Evolutionary conservation across 2,888 invertebrate genomes (phyloP).

Genomic region (Anthophora plumipes): DNA sequence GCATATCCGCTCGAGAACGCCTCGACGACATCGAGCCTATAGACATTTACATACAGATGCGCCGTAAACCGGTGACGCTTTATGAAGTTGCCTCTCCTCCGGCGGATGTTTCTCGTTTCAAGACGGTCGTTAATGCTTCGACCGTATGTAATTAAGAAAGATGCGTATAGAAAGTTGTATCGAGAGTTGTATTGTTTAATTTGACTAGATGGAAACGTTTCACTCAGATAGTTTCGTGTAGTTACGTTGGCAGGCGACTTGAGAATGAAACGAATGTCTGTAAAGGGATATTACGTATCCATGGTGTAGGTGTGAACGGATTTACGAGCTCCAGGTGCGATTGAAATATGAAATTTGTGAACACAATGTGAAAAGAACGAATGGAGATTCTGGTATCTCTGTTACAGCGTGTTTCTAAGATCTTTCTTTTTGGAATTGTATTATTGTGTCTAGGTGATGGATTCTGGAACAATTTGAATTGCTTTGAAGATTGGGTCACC

Average conservation of each 20-base stretch:
- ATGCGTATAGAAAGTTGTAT: background rate
- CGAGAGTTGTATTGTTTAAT: background rate
- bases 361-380: background rate
- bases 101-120: conserved; percentile 21
- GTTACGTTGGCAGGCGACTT: background rate
- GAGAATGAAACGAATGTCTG: background rate
- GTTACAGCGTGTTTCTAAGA: no score
- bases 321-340: conserved; percentile 18
- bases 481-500: no score
- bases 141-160: conserved; percentile 26
- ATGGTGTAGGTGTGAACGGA: conserved; percentile 9
- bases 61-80: conserved; percentile 55
- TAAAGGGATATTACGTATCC: background rate
- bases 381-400: no score
- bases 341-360: conserved; percentile 7
- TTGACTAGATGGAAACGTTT: background rate
- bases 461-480: no score
- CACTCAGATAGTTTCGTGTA: no score
- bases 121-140: conserved; percentile 9
- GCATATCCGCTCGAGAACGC: conserved; percentile 33
- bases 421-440: no score
- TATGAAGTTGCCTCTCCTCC: conserved; percentile 46
- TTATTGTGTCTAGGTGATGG: no score
- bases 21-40: conserved; percentile 49
- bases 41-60: conserved; percentile 60